These are phyloP conservation scores for Xylocopa sonorina DNA, from an alignment of 1,140 invertebrate species.

Conservation along the genomic window DNA sequence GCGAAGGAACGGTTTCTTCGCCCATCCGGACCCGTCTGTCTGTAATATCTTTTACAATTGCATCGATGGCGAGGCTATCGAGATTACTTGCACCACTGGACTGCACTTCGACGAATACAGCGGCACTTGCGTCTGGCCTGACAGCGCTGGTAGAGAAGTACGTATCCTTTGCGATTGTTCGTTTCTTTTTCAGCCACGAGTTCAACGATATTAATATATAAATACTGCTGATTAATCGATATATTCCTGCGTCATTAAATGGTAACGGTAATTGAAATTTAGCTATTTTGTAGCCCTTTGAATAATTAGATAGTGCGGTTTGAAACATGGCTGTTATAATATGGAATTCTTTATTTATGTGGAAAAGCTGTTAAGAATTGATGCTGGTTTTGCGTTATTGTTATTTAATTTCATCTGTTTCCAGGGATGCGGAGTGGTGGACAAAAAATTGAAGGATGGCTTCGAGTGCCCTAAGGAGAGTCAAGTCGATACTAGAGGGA, in stretches of 20 bases:
- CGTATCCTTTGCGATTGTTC: background rate
- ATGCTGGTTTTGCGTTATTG: background rate
- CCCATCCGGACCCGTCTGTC: constrained; percentile 89
- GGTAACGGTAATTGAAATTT: no score
- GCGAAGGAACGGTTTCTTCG: constrained; percentile 93
- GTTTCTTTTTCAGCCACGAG: background rate
- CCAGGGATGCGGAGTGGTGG: constrained; percentile 76
- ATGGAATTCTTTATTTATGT: no score
- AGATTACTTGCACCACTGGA: constrained; percentile 91
- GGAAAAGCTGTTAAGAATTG: background rate
- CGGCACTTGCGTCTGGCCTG: constrained; percentile 94
- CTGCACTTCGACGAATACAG: constrained; percentile 94
- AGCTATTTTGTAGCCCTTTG: no score
- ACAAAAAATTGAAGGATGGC: constrained; percentile 88
- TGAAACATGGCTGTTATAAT: no score
- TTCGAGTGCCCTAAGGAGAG: constrained; percentile 91
- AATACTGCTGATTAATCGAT: background rate
- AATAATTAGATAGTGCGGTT: no score
- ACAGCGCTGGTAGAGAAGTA: constrained; percentile 88
- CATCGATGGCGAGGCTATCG: constrained; percentile 90
- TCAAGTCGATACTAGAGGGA: constrained; percentile 86
- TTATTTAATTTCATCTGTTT: background rate
- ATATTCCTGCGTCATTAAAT: no score
- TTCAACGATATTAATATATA: no score
- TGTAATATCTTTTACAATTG: constrained; percentile 95